Conservation (phyloP, 2,888 invertebrate species). For the Dynastes maya region DNA sequence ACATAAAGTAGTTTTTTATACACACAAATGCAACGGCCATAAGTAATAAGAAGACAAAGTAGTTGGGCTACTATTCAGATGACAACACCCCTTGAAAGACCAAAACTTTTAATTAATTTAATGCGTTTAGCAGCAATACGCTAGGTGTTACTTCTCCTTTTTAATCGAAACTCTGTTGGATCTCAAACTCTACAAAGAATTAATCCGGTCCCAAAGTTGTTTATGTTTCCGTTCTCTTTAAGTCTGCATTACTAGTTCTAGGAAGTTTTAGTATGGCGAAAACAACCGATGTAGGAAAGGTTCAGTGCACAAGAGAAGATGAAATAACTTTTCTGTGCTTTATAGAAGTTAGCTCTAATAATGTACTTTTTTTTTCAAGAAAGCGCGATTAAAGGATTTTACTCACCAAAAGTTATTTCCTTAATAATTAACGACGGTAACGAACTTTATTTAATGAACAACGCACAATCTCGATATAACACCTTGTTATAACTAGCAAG, state of each 20-base stretch:
- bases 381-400: not conserved
- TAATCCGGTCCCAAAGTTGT: slow-evolving; percentile 10
- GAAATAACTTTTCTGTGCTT: too few relatives aligned
- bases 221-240: not conserved
- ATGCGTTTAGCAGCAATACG: not conserved
- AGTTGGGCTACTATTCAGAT: not conserved
- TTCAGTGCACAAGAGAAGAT: not conserved
- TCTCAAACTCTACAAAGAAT: slow-evolving; percentile 5
- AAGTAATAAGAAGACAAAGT: too few relatives aligned
- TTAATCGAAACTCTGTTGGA: slow-evolving; percentile 1
- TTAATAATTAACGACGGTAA: not conserved
- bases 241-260: not conserved
- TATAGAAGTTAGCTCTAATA: not conserved
- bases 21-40: too few relatives aligned
- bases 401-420: not conserved
- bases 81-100: not conserved
- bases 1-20: too few relatives aligned
- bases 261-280: not conserved
- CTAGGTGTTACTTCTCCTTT: not conserved
- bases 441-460: too few relatives aligned
- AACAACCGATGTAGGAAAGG: not conserved
- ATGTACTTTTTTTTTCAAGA: not conserved
- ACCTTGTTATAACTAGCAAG: too few relatives aligned
- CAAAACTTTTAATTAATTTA: slow-evolving; percentile 27
- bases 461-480: too few relatives aligned